Percentiles rank a stretch among this genome's conserved stretches.
Evolutionary conservation across 2,888 invertebrate genomes (phyloP).

Genomic region (Liopterus haemorrhoidalis): DNA sequence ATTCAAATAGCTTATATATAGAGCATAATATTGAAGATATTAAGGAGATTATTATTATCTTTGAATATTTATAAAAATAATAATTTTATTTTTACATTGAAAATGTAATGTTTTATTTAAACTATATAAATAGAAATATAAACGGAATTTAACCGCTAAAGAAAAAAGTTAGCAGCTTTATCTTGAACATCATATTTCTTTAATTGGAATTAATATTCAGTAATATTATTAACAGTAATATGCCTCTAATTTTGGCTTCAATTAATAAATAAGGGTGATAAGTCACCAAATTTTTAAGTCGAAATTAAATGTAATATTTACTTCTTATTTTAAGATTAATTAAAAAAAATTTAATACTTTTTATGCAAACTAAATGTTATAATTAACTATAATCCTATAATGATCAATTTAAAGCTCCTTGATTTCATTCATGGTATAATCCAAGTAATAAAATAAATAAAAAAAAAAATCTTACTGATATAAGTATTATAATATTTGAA

Average conservation of each 20-base stretch:
- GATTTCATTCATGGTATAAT: conserved; percentile 48
- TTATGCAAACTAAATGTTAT: conserved; percentile 49
- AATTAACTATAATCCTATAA: conserved; percentile 46
- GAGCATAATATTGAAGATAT: conserved; percentile 49
- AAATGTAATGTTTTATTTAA: conserved; percentile 62
- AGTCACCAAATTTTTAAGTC: conserved; percentile 46
- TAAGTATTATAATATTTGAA: conserved; percentile 37
- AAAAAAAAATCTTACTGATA: conserved; percentile 41
- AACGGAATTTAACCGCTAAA: conserved; percentile 48
- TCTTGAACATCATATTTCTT: conserved; percentile 50
- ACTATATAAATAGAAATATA: conserved; percentile 58
- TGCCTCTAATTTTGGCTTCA: conserved; percentile 52
- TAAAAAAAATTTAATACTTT: conserved; percentile 44
- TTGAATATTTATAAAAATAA: conserved; percentile 40
- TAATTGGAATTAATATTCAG: conserved; percentile 54
- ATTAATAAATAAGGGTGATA: conserved; percentile 48
- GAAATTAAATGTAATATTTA: conserved; percentile 50
- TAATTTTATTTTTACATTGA: conserved; percentile 56
- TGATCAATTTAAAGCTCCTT: conserved; percentile 55
- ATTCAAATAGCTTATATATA: conserved; percentile 46
- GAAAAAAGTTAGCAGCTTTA: conserved; percentile 62
- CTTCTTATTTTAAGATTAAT: conserved; percentile 46
- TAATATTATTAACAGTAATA: conserved; percentile 62
- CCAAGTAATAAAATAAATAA: conserved; percentile 49
- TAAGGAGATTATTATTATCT: conserved; percentile 40